Evolutionary conservation across 2,888 invertebrate genomes (phyloP).

Genomic region (Hydrotaea cyrtoneurina): DNA sequence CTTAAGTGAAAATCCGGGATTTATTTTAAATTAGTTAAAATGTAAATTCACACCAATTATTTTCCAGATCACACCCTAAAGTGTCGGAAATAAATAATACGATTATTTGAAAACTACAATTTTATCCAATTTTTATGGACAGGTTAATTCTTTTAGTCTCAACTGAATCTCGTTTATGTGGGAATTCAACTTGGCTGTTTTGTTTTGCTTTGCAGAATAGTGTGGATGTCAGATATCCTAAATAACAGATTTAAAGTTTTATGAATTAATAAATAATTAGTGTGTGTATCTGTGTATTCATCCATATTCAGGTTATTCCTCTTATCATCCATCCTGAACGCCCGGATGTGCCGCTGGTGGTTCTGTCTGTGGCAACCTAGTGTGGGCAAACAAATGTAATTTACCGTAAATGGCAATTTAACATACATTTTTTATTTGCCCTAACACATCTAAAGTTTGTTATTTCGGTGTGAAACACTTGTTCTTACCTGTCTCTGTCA

Average conservation of each 20-base stretch:
- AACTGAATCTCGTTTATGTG: too few species aligned
- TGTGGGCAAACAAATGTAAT: conserved; percentile 25
- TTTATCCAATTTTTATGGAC: too few species aligned
- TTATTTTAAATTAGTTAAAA: too few species aligned
- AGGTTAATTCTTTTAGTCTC: too few species aligned
- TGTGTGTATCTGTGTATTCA: neutral
- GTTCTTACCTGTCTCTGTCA: neutral
- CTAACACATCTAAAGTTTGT: neutral
- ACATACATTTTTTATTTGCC: conserved; percentile 39
- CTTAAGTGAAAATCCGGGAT: too few species aligned
- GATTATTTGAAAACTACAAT: too few species aligned
- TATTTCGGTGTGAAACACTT: neutral
- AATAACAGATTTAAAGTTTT: neutral
- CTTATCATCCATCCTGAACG: neutral
- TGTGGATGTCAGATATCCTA: neutral
- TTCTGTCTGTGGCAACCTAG: neutral
- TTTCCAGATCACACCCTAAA: too few species aligned
- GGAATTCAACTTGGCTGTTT: too few species aligned
- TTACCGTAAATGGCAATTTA: conserved; percentile 55
- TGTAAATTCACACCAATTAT: too few species aligned
- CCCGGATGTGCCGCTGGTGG: neutral
- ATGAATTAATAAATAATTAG: neutral
- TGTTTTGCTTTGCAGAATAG: too few species aligned
- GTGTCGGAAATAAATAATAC: too few species aligned
- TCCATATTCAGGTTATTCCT: neutral